These are phyloP conservation scores for Drosophila rubida DNA, from an alignment of 2,888 invertebrate species.

Conservation along the genomic window DNA sequence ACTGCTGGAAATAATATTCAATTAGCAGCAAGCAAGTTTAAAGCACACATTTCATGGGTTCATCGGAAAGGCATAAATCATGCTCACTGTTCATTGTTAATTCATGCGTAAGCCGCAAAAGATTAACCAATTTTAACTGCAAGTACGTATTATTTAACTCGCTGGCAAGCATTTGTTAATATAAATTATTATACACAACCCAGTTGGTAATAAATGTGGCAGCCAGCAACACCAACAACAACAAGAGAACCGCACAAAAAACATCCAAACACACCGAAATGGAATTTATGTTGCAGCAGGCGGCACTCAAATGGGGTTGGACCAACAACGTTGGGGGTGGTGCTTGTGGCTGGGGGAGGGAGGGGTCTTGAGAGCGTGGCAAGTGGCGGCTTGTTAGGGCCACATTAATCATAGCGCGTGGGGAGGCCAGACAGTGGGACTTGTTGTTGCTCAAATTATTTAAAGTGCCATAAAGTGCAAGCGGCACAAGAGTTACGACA, in stretches of 20 bases:
- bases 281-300: slow-evolving; percentile 65
- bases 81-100: slow-evolving; percentile 28
- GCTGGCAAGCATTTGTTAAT: slow-evolving; percentile 62
- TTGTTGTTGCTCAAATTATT: slow-evolving; percentile 62
- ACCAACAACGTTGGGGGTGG: slow-evolving; percentile 3
- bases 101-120: slow-evolving; percentile 37
- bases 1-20: too few species aligned
- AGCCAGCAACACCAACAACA: slow-evolving; percentile 51
- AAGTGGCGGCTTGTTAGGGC: slow-evolving; percentile 76
- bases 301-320: slow-evolving; percentile 30
- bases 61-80: slow-evolving; percentile 15
- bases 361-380: slow-evolving; percentile 55
- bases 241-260: slow-evolving; percentile 53
- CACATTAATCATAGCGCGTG: slow-evolving; percentile 71
- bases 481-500: slow-evolving; percentile 63
- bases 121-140: slow-evolving; percentile 48
- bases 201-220: slow-evolving; percentile 68
- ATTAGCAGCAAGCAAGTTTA: background rate
- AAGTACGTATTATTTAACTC: slow-evolving; percentile 40
- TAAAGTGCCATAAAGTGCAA: slow-evolving; percentile 59
- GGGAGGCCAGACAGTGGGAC: slow-evolving; percentile 38
- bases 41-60: slow-evolving; percentile 1
- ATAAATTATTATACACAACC: slow-evolving; percentile 66
- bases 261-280: slow-evolving; percentile 40
- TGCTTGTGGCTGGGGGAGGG: slow-evolving; percentile 6